Base-by-base conservation (phyloP, 2,797 vertebrate species). In the Carcharodon carcharias region DNA sequence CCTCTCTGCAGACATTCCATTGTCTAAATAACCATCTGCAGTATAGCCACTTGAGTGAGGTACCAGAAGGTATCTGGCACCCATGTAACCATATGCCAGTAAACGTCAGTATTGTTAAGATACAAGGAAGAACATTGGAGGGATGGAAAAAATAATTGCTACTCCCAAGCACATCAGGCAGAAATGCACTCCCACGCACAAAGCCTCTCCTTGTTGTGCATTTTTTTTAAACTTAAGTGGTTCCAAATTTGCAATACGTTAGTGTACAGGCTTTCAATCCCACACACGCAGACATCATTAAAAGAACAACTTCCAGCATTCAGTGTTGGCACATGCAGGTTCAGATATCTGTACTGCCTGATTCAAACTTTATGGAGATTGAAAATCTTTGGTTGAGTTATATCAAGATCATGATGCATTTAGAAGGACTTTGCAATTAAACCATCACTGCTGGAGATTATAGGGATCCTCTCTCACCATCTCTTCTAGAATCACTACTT, bases 221-320 rank as follows among this genome's bases (percentile, higher is more conserved):
- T 65, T 93, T 67, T 61, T 61, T 67, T 93, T 93, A 26, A 9
- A 93, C 63, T 67, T 93, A 93, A 93, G 63, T 93, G 91, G 91
- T 93, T 93, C 91, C 91, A 93, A 93, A 93, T 67, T 93, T 93
- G 91, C 61, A 93, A 45, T 93, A 65, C 61, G 45, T 93, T 93
- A 67, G 91, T 93, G 91, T 45, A 67, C 91, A 67, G n/a, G 40
- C 65, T 93, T 93, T 93, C 91, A 65, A 93, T 63, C 61, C 91
- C 91, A 93, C 91, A 93, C 91, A 93, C 18, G 63, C 61, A 93
- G 91, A 93, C 45, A 93, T 65, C 21, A 21, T 93, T 93, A 45
- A 23, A 93, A 65, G 63, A 63, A 63, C 58, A 92, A 92, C 58
- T 92, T 93, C 21, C 40, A 67, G 91, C 35, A 93, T 67, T 93